Evolutionary conservation across 1,140 invertebrate species (phyloP).

Genomic region (Zaprionus ghesquierei): DNA sequence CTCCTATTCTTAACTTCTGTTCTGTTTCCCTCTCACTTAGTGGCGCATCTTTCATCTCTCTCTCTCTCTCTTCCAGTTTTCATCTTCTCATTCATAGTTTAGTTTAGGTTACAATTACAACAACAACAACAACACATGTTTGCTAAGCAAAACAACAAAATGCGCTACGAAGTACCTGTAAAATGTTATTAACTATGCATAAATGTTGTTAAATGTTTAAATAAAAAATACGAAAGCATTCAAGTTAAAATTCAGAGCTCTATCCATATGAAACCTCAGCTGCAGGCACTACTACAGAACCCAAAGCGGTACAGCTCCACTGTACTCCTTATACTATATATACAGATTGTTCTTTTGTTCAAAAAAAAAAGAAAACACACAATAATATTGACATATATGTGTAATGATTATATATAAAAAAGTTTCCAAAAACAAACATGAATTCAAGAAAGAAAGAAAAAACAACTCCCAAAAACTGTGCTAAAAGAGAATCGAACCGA

Average conservation of each 20-base stretch:
- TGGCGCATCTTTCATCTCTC: slow-evolving; percentile 37
- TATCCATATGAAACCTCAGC: slow-evolving; percentile 14
- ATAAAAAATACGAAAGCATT: slow-evolving; percentile 7
- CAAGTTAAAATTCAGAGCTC: neutral
- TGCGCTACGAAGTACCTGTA: slow-evolving; percentile 52
- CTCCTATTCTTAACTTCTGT: neutral
- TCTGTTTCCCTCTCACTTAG: slow-evolving; percentile 15
- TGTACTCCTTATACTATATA: neutral
- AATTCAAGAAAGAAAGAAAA: slow-evolving; percentile 44
- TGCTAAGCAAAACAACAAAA: slow-evolving; percentile 41
- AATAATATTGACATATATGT: slow-evolving; percentile 37
- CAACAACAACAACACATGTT: slow-evolving; percentile 24
- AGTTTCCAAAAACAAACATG: slow-evolving; percentile 23
- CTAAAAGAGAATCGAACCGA: slow-evolving; percentile 55
- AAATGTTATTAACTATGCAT: slow-evolving; percentile 35
- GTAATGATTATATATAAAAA: slow-evolving; percentile 33
- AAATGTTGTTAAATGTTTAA: slow-evolving; percentile 42
- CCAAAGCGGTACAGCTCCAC: neutral
- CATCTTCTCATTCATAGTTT: slow-evolving; percentile 26
- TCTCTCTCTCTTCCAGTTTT: neutral
- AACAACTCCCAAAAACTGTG: slow-evolving; percentile 79
- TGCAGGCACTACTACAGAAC: neutral
- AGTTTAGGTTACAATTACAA: slow-evolving; percentile 32
- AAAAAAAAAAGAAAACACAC: slow-evolving; percentile 2
- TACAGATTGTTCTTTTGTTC: slow-evolving; percentile 16